A percentile compares a stretch with the other conserved stretches of the same genome.
These are phyloP conservation scores for Gadopsis bispinosus DNA, from an alignment of 2,797 vertebrate genomes.

Conservation along the genomic window DNA sequence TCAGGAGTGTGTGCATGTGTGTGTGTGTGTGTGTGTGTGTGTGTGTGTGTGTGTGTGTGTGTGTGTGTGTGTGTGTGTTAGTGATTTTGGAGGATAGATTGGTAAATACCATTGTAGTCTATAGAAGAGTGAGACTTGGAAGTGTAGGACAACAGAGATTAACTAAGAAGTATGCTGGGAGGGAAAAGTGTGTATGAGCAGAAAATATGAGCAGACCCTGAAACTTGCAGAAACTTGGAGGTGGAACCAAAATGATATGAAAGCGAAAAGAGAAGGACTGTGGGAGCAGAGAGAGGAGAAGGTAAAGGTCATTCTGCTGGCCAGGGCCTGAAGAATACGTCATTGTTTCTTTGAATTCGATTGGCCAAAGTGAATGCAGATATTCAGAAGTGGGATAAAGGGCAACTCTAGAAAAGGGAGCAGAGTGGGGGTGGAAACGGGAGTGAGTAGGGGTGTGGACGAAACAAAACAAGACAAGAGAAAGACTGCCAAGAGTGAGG, in stretches of 20 bases:
- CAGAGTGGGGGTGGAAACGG: constrained; percentile 8
- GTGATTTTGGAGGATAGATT: constrained; percentile 8
- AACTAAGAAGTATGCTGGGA: neutral
- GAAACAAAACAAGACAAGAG: constrained; percentile 51
- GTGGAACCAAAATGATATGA: constrained; percentile 17
- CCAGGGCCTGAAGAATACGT: constrained; percentile 53
- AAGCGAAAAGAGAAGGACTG: constrained; percentile 19
- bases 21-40: constrained; percentile 37
- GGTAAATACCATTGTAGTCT: constrained; percentile 25
- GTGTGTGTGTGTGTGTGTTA: constrained; percentile 33
- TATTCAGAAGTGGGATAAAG: constrained; percentile 68
- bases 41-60: constrained; percentile 27
- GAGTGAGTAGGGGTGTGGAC: constrained; percentile 53
- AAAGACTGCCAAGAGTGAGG: constrained; percentile 48
- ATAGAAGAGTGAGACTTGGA: neutral
- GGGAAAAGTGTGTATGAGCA: neutral
- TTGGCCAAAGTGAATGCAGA: constrained; percentile 63
- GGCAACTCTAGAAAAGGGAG: constrained; percentile 28
- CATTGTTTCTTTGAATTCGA: constrained; percentile 57
- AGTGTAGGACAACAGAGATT: neutral
- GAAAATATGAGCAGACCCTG: neutral
- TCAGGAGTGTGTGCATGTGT: constrained; percentile 20
- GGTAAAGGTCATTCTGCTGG: constrained; percentile 51
- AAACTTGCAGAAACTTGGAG: constrained; percentile 13
- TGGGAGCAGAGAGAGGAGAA: constrained; percentile 22